phyloP scores from a whole-genome alignment of 1,140 invertebrate species.

The Apolygus lucorum region DNA sequence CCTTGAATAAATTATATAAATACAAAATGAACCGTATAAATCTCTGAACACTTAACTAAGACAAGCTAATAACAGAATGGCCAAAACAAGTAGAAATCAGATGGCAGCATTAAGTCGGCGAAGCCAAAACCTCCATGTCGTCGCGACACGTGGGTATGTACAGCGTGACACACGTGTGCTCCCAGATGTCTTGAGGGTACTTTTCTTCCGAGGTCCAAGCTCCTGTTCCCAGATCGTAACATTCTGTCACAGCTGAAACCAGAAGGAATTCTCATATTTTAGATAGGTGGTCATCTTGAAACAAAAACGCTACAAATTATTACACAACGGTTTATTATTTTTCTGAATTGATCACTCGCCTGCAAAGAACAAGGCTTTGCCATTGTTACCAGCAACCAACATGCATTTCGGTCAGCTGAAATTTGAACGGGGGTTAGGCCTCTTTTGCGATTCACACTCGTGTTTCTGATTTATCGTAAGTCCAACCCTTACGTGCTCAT shows the following conservation, averaged over 20 bases:
- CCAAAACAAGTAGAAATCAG: not conserved
- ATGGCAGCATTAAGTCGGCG: slow-evolving; percentile 17
- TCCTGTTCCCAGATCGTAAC: slow-evolving; percentile 50
- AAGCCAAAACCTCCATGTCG: slow-evolving; percentile 45
- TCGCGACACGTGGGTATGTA: slow-evolving; percentile 54
- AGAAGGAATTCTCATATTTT: slow-evolving; percentile 22
- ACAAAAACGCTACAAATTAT: too few species aligned
- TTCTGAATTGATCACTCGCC: too few species aligned
- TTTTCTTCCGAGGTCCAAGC: slow-evolving; percentile 51
- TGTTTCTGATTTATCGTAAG: too few species aligned
- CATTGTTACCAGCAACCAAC: too few species aligned
- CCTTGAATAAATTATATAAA: not conserved
- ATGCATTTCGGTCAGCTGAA: too few species aligned
- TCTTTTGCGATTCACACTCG: too few species aligned
- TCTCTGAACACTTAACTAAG: not conserved
- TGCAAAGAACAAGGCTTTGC: too few species aligned
- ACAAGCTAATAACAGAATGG: slow-evolving; percentile 2
- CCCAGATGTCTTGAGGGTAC: slow-evolving; percentile 59
- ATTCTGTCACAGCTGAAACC: slow-evolving; percentile 48
- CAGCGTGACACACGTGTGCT: slow-evolving; percentile 54
- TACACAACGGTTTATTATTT: too few species aligned
- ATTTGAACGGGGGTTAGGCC: too few species aligned
- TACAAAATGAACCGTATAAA: not conserved
- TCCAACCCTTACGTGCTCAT: too few species aligned
- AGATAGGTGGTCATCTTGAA: too few species aligned